phyloP scores from a whole-genome alignment of 2,888 invertebrate genomes.

The Dilophus febrilis region DNA sequence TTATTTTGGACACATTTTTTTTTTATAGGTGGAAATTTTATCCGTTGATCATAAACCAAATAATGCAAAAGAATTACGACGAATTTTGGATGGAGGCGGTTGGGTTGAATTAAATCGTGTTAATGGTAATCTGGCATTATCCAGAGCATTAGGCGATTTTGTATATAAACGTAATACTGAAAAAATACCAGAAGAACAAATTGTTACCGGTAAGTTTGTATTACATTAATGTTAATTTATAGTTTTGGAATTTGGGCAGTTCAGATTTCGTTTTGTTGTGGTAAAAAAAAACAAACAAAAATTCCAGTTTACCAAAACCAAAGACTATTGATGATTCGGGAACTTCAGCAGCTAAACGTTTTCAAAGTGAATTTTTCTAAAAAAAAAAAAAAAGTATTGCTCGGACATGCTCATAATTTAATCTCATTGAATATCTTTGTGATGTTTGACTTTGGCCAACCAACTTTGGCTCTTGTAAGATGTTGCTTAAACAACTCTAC shows the following conservation, averaged over 20 bases:
- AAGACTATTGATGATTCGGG: too few species aligned
- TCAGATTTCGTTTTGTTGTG: background rate
- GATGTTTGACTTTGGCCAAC: too few species aligned
- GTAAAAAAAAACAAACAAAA: background rate
- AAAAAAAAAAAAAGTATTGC: too few species aligned
- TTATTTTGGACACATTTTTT: background rate
- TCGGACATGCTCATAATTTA: too few species aligned
- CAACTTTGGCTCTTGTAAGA: too few species aligned
- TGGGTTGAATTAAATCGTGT: slow-evolving; percentile 96
- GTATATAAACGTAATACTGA: slow-evolving; percentile 83
- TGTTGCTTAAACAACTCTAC: too few species aligned
- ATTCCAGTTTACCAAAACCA: too few species aligned
- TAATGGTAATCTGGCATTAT: slow-evolving; percentile 94
- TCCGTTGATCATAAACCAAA: slow-evolving; percentile 95
- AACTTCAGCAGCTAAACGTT: too few species aligned
- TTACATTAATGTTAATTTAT: slow-evolving; percentile 6
- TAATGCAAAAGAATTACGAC: slow-evolving; percentile 66
- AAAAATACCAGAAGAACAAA: slow-evolving; percentile 81
- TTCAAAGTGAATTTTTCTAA: too few species aligned
- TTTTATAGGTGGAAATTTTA: slow-evolving; percentile 39
- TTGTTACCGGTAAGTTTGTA: slow-evolving; percentile 67
- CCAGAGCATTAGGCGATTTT: slow-evolving; percentile 92
- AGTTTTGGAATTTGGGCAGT: slow-evolving; percentile 5
- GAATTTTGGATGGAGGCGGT: slow-evolving; percentile 89
- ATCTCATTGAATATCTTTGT: too few species aligned